These are phyloP conservation scores for Neocloeon triangulifer DNA, from an alignment of 1,140 invertebrate species.

Conservation along the genomic window DNA sequence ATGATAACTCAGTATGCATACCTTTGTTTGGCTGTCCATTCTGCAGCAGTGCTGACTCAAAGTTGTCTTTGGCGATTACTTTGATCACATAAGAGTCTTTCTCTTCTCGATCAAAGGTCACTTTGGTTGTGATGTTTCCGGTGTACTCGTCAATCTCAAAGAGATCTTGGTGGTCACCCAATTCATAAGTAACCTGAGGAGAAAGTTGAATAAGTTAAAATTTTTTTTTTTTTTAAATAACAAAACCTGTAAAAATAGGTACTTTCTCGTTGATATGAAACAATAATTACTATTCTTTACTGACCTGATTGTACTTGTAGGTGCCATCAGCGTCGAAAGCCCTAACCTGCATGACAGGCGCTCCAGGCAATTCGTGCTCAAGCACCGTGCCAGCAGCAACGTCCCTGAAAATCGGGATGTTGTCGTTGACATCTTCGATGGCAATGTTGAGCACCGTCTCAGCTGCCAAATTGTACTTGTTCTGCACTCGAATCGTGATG, in stretches of 20 bases:
- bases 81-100: slow-evolving; percentile 59
- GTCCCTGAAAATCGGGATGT: slow-evolving; percentile 62
- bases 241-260: not conserved
- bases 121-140: slow-evolving; percentile 61
- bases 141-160: slow-evolving; percentile 57
- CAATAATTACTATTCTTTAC: slow-evolving; percentile 4
- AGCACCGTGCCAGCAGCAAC: slow-evolving; percentile 51
- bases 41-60: slow-evolving; percentile 46
- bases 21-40: slow-evolving; percentile 41
- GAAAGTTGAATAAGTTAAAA: too few relatives aligned
- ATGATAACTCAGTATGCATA: slow-evolving; percentile 6
- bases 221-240: not conserved
- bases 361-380: slow-evolving; percentile 59
- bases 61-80: slow-evolving; percentile 65
- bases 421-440: slow-evolving; percentile 67
- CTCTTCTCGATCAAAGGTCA: slow-evolving; percentile 57
- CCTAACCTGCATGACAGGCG: slow-evolving; percentile 61
- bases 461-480: slow-evolving; percentile 53
- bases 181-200: slow-evolving; percentile 38
- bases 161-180: slow-evolving; percentile 39
- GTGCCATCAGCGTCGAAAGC: slow-evolving; percentile 75
- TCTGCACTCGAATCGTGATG: slow-evolving; percentile 57
- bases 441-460: slow-evolving; percentile 54
- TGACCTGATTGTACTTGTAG: slow-evolving; percentile 46
- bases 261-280: not conserved